Base-by-base conservation (phyloP, 92 coral and sea anemone genomes). In the Actinernus sp. region DNA sequence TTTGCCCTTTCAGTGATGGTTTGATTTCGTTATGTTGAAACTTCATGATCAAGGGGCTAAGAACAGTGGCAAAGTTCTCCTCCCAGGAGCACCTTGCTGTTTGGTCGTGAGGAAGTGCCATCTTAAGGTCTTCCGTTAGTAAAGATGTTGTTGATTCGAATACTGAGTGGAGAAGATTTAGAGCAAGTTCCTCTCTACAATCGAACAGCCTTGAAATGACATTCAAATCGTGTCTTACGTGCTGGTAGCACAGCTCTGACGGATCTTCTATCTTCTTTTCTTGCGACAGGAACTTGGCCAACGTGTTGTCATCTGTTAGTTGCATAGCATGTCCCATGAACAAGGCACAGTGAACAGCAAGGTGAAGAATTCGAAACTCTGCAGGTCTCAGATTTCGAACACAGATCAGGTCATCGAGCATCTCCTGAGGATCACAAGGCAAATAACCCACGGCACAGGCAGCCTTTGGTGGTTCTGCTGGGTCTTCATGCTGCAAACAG, bases 281-380 rank as follows among this genome's bases (percentile, higher is more conserved):
- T 14, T 49, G 39, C 51, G 17, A 12, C 41, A 93, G 49, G 21
- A 79, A 62, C 17, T 58, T 50, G 14, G 85, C 41, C 19, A 86
- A 69, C 19, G 38, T 59, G 21, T 61, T 73, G 27, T 82, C 61
- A 26, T 73, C 70, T 36, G 71, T 65, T 48, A 76, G 14, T 36
- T 68, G 79, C 19, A 84, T 56, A 48, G 97, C 73, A 47, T 37
- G 60, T 31, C 99, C 99, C 3, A 85, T 92, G 20, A 83, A 82
- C 32, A 91, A 77, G 6, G 92, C 85, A 39, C 88, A 68, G 59
- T 84, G 89, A 6, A 91, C 92, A 31, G 91, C 66, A 39, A 95
- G 73, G 75, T 95, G 97, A 13, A 95, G 65, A 19, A 87, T 55
- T 12, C 99, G 95, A 60, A 82, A 87, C 39, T 86, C 99, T 2